Evolutionary conservation across 2,113 vertebrate genomes (phyloP).

Genomic region (Perccottus glenii): DNA sequence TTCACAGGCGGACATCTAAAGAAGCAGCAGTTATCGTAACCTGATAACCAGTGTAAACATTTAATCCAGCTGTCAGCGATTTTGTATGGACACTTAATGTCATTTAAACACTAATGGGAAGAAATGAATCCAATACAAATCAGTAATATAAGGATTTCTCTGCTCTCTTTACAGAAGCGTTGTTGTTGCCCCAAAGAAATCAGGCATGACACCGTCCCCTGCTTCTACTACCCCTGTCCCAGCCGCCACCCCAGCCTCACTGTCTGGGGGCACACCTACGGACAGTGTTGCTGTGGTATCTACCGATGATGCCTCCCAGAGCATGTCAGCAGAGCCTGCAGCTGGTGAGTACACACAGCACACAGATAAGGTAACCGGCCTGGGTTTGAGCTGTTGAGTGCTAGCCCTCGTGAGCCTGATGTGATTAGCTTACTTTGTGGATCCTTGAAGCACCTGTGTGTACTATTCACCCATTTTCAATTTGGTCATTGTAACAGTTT

Average conservation of each 20-base stretch:
- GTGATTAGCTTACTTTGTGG: not conserved
- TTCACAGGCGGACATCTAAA: slow-evolving; percentile 19
- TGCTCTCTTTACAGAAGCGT: slow-evolving; percentile 85
- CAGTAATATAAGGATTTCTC: not conserved
- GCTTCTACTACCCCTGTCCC: slow-evolving; percentile 63
- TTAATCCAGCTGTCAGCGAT: slow-evolving; percentile 2
- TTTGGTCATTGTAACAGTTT: not conserved
- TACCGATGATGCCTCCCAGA: slow-evolving; percentile 81
- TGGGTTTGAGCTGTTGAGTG: slow-evolving; percentile 7
- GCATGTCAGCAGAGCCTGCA: slow-evolving; percentile 64
- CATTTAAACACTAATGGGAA: too few relatives aligned
- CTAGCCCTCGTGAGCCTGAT: slow-evolving; percentile 10
- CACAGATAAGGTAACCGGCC: slow-evolving; percentile 2
- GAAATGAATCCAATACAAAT: too few relatives aligned
- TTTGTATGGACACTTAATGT: not conserved
- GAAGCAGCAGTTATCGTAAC: slow-evolving; percentile 11
- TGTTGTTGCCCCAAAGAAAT: slow-evolving; percentile 89
- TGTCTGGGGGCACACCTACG: slow-evolving; percentile 66
- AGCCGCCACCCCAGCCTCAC: slow-evolving; percentile 58
- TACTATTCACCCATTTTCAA: not conserved
- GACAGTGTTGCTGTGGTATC: slow-evolving; percentile 91
- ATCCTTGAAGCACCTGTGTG: not conserved
- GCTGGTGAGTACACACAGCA: slow-evolving; percentile 77
- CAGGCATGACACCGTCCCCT: slow-evolving; percentile 46
- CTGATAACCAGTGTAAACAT: slow-evolving; percentile 24